These are phyloP conservation scores for Phylloscopus collybita DNA, from an alignment of 2,797 vertebrate genomes.

Conservation along the genomic window DNA sequence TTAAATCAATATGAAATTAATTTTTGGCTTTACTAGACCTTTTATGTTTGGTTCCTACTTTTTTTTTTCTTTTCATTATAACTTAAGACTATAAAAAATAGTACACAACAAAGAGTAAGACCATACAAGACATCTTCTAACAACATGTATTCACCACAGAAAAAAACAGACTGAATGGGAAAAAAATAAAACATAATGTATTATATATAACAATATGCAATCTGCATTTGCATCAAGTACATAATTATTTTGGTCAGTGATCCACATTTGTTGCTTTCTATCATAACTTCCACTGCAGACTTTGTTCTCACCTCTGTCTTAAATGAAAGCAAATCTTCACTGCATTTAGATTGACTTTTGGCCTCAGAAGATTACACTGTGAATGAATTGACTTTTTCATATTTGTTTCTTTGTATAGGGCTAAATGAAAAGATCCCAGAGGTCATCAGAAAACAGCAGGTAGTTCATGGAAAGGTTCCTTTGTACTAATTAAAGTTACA, in stretches of 20 bases:
- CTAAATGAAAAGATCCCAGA: conserved; percentile 98
- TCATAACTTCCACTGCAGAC: conserved; percentile 84
- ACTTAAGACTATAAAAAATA: conserved; percentile 90
- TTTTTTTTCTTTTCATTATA: conserved; percentile 89
- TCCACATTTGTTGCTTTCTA: conserved; percentile 94
- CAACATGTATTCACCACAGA: conserved; percentile 91
- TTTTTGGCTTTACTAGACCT: conserved; percentile 99
- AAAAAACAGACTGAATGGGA: conserved; percentile 84
- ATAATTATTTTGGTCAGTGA: conserved; percentile 97
- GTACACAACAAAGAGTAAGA: conserved; percentile 89
- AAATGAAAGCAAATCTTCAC: conserved; percentile 86
- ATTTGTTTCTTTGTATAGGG: conserved; percentile 94
- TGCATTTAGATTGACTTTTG: conserved; percentile 85
- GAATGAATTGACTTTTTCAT: conserved; percentile 84
- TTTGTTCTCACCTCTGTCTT: conserved; percentile 84
- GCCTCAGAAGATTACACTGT: conserved; percentile 88
- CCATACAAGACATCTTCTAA: conserved; percentile 91
- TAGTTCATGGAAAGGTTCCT: conserved; percentile 98
- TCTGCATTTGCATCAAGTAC: conserved; percentile 97
- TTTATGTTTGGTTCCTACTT: conserved; percentile 98
- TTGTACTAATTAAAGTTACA: conserved; percentile 99
- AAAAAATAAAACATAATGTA: conserved; percentile 78
- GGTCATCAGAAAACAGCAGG: conserved; percentile 96
- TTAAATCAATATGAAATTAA: conserved; percentile 98
- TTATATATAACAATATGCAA: conserved; percentile 90